phyloP scores from a whole-genome alignment of 2,113 vertebrate genomes.

The Sinocyclocheilus rhinocerous region DNA sequence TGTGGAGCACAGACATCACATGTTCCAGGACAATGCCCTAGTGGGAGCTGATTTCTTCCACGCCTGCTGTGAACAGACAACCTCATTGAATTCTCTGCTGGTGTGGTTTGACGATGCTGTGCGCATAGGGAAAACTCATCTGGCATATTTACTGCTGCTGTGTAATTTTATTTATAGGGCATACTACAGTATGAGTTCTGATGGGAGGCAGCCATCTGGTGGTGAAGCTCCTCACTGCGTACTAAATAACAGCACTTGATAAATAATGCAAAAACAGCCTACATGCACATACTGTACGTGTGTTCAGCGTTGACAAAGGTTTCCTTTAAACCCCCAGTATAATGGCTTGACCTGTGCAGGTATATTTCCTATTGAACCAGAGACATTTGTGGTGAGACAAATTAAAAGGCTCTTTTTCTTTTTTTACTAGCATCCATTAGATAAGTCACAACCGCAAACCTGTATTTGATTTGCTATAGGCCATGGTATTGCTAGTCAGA shows the following conservation, averaged over 20 bases:
- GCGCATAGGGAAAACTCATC: not conserved
- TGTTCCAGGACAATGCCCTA: not conserved
- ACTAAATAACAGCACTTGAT: not conserved
- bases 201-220: conserved; percentile 33
- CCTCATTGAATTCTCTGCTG: conserved; percentile 6
- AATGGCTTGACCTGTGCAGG: no score
- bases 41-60: not conserved
- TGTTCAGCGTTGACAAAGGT: no score
- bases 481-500: no score
- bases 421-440: no score
- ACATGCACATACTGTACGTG: no score
- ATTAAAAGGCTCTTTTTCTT: not conserved
- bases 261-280: not conserved
- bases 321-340: no score
- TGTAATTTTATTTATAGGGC: not conserved
- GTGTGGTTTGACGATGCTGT: not conserved
- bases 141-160: conserved; percentile 5
- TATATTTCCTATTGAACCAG: not conserved
- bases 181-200: not conserved
- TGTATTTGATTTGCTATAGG: no score
- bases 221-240: conserved; percentile 18
- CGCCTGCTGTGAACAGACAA: not conserved
- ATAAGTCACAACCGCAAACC: no score
- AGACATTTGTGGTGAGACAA: not conserved
- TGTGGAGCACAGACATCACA: not conserved